These are phyloP conservation scores for Craterocephalus amniculus DNA, from an alignment of 2,797 vertebrate genomes.

Conservation along the genomic window DNA sequence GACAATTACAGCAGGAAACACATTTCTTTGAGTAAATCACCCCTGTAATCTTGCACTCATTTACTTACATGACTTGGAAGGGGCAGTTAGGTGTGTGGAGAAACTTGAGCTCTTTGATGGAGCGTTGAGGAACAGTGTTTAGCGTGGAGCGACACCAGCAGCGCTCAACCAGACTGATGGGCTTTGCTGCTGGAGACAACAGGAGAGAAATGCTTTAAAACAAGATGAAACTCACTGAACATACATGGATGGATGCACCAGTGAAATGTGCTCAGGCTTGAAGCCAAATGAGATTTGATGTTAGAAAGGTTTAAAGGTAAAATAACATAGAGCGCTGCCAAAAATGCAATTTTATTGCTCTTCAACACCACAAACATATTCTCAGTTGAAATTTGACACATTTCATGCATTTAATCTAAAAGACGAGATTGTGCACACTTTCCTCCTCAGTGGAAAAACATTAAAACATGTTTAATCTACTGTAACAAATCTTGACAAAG, in stretches of 20 bases:
- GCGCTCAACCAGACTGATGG: slow-evolving; percentile 86
- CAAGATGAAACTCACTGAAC: neutral
- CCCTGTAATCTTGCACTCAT: slow-evolving; percentile 1
- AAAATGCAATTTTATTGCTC: neutral
- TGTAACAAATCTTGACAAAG: slow-evolving; percentile 47
- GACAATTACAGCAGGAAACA: slow-evolving; percentile 10
- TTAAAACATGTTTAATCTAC: slow-evolving; percentile 46
- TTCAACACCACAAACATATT: neutral
- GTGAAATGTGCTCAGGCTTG: slow-evolving; percentile 1
- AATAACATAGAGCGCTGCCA: neutral
- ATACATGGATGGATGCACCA: too few species aligned
- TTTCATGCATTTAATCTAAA: neutral
- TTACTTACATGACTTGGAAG: slow-evolving; percentile 88
- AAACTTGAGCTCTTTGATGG: slow-evolving; percentile 87
- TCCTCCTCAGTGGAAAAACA: slow-evolving; percentile 19
- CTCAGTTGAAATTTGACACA: slow-evolving; percentile 7
- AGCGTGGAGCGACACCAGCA: slow-evolving; percentile 86
- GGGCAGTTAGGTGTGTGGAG: slow-evolving; percentile 88
- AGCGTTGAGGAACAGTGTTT: slow-evolving; percentile 84
- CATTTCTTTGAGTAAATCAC: slow-evolving; percentile 9
- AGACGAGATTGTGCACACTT: slow-evolving; percentile 8
- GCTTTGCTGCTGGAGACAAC: slow-evolving; percentile 76
- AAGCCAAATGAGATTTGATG: neutral
- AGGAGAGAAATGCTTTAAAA: slow-evolving; percentile 5
- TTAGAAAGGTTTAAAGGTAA: neutral